Evolutionary conservation across 2,113 vertebrate genomes (phyloP).

Genomic region (Bos taurus): DNA sequence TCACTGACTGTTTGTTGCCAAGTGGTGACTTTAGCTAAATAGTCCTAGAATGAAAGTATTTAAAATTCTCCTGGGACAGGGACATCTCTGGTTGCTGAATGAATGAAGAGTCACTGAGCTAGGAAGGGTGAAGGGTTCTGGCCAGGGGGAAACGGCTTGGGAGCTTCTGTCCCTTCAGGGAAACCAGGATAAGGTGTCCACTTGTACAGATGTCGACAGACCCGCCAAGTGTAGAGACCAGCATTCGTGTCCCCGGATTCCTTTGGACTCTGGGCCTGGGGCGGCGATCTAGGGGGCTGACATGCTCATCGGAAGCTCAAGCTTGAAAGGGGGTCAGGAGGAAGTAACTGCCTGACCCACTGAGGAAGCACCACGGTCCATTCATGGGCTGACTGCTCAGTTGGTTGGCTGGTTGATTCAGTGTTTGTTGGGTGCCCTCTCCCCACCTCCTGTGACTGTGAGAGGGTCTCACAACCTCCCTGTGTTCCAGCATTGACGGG

Average conservation of each 20-base stretch:
- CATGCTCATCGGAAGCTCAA: neutral
- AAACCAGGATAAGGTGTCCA: no score
- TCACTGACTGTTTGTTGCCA: neutral
- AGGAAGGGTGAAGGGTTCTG: neutral
- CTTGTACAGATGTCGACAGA: neutral
- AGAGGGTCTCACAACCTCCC: neutral
- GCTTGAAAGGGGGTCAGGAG: neutral
- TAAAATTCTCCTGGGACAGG: neutral
- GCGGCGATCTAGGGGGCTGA: rapidly evolving
- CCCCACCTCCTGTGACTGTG: neutral
- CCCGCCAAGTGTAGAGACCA: rapidly evolving
- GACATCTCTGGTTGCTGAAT: neutral
- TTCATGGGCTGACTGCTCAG: rapidly evolving
- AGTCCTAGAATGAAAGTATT: neutral
- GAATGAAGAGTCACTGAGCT: neutral
- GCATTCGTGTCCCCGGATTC: rapidly evolving
- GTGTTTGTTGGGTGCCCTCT: neutral
- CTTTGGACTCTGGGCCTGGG: neutral
- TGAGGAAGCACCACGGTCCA: rapidly evolving
- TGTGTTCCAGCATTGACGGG: neutral
- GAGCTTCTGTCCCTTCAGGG: neutral
- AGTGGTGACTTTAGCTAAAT: neutral
- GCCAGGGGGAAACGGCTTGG: neutral
- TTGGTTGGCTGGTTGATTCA: neutral
- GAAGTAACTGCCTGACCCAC: no score